Base-by-base conservation (phyloP, 2,113 vertebrate genomes). In the Anguilla rostrata region DNA sequence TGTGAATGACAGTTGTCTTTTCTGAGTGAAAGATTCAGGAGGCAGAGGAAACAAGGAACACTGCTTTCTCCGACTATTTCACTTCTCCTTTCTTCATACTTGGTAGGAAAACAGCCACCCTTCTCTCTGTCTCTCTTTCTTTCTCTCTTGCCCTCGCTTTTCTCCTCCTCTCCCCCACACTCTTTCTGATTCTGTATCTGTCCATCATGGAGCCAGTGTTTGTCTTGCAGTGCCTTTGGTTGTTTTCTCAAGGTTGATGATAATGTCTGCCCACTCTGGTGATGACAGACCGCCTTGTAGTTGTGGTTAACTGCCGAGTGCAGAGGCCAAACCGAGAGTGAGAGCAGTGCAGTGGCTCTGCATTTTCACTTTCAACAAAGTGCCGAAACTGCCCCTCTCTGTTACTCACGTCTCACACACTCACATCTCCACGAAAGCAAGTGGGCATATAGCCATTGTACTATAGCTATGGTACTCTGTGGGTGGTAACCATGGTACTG, bases 261-360 rank as follows among this genome's bases (percentile, higher is more conserved):
- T 92, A 88, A 79, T 8, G 49, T 88, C 46, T 39, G 39, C 83
- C 83, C 53, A 5, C 79, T 86, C 90, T 63, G 56, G 88, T 81
- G 93, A 90, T 93, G 94, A 94, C 91, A 92, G 94, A 94, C 57
- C 90, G 92, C 91, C 87, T 91, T 88, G 85, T 86, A 86, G 56
- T 92, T 93, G 93, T 92, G 93, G 92, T 89, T 93, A 91, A 91
- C 89, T 89, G 91, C 92, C 90, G 93, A 92, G 91, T 91, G 92
- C 91, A 91, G 88, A 92, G 91, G 93, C 90, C 71, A 79, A 43
- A 60, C 75, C 20, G 34, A 81, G 79, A 34, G 43, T 1, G 20
- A 78, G 56, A 81, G 79, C 71, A 26, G 53, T 60, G 90, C 90
- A 41, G 53, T 86, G 78, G 12, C 40, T 34, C 83, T 71, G 46